These are phyloP conservation scores for Mellivora capensis DNA, from an alignment of 2,113 vertebrate genomes.

Conservation along the genomic window DNA sequence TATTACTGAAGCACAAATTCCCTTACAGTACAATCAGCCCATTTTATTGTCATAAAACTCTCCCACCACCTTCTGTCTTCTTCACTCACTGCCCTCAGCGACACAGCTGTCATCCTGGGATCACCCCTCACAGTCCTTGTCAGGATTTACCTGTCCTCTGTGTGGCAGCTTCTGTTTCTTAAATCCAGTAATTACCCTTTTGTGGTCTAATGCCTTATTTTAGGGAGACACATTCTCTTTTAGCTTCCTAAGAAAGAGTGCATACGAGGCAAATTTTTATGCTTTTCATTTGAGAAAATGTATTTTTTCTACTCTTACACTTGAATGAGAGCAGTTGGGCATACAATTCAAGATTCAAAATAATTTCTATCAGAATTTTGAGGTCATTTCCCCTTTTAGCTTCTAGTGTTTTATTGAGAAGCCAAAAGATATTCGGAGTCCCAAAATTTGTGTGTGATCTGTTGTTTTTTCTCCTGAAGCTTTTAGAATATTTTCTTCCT, in stretches of 20 bases:
- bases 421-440: neutral
- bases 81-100: neutral
- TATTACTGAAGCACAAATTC: neutral
- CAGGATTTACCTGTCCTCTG: neutral
- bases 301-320: neutral
- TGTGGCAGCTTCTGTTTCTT: neutral
- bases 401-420: neutral
- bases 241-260: neutral
- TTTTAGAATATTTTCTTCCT: neutral
- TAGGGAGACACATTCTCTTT: neutral
- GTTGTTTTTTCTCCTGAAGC: neutral
- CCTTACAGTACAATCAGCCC: neutral
- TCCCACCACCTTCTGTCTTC: neutral
- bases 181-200: neutral
- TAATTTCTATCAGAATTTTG: neutral
- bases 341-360: neutral
- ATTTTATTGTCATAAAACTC: neutral
- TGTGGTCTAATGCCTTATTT: neutral
- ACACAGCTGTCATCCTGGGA: neutral
- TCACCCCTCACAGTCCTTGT: neutral
- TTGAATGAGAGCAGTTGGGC: neutral
- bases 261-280: neutral
- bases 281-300: neutral
- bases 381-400: neutral
- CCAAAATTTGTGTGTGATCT: neutral